A percentile compares a stretch with the other conserved stretches of the same genome.
These are phyloP conservation scores for Helicoverpa assulta DNA, from an alignment of 2,888 invertebrate genomes.

Conservation along the genomic window DNA sequence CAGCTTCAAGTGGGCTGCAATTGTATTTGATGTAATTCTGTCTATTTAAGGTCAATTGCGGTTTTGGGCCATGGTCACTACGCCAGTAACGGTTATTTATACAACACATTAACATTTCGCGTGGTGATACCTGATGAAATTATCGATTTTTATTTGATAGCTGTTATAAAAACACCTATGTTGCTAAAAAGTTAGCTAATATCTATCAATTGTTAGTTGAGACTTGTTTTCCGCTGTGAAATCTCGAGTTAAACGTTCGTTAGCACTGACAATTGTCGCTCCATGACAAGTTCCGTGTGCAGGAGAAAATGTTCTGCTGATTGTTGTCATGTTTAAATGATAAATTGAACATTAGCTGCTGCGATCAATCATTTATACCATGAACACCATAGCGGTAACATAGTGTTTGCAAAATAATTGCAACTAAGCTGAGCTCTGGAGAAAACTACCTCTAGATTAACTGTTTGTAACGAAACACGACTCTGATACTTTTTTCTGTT, in stretches of 20 bases:
- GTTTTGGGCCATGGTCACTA: conserved; percentile 72
- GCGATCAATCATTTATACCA: neutral
- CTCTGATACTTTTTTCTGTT: neutral
- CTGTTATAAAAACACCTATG: conserved; percentile 34
- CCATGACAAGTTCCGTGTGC: conserved; percentile 11
- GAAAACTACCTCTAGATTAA: neutral
- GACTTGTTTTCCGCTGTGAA: conserved; percentile 25
- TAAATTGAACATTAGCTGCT: conserved; percentile 1
- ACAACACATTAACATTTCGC: conserved; percentile 67
- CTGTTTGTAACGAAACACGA: neutral
- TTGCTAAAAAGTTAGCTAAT: conserved; percentile 37
- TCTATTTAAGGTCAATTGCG: conserved; percentile 64
- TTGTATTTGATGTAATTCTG: conserved; percentile 55
- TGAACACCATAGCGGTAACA: neutral
- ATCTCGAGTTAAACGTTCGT: conserved; percentile 11
- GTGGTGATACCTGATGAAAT: conserved; percentile 53
- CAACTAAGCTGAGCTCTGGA: neutral
- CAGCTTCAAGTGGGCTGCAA: conserved; percentile 27
- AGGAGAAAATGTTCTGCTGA: conserved; percentile 12
- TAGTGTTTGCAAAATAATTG: neutral
- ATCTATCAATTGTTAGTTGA: conserved; percentile 18
- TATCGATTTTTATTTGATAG: conserved; percentile 23
- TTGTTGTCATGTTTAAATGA: neutral
- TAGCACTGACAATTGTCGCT: conserved; percentile 17
- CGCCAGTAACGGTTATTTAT: conserved; percentile 68